Conservation (phyloP, 2,888 invertebrate genomes). For the Oscheius sp. region DNA sequence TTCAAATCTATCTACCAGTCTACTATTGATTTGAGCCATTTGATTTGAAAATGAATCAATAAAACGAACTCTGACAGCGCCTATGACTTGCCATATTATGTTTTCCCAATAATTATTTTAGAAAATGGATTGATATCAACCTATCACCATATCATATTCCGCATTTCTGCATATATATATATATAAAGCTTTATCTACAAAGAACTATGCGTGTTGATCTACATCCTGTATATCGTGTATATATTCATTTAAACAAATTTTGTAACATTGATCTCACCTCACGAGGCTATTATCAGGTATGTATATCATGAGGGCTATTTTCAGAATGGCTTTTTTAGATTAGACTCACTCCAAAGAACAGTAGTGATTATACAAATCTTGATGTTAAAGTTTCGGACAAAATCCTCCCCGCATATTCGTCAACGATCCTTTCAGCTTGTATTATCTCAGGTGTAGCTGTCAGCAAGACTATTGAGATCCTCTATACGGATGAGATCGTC, state of each 20-base stretch:
- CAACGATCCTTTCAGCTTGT: slow-evolving; percentile 5
- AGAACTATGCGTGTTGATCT: slow-evolving; percentile 47
- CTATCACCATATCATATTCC: slow-evolving; percentile 1
- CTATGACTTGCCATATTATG: too few relatives aligned
- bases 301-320: background rate
- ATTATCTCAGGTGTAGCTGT: slow-evolving; percentile 23
- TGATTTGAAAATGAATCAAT: too few relatives aligned
- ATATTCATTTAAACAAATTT: slow-evolving; percentile 53
- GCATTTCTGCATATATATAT: too few relatives aligned
- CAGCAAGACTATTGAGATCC: slow-evolving; percentile 42
- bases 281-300: slow-evolving; percentile 63
- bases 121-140: background rate
- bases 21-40: too few relatives aligned
- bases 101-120: background rate
- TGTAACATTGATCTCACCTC: slow-evolving; percentile 57
- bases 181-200: background rate
- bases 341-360: slow-evolving; percentile 34
- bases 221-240: slow-evolving; percentile 52
- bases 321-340: slow-evolving; percentile 31
- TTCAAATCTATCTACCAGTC: too few relatives aligned
- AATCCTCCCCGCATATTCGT: background rate
- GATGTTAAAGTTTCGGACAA: slow-evolving; percentile 26
- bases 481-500: slow-evolving; percentile 38
- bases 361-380: slow-evolving; percentile 33
- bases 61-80: too few relatives aligned